Evolutionary conservation across 2,113 vertebrate genomes (phyloP).

Genomic region (Ictidomys tridecemlineatus): DNA sequence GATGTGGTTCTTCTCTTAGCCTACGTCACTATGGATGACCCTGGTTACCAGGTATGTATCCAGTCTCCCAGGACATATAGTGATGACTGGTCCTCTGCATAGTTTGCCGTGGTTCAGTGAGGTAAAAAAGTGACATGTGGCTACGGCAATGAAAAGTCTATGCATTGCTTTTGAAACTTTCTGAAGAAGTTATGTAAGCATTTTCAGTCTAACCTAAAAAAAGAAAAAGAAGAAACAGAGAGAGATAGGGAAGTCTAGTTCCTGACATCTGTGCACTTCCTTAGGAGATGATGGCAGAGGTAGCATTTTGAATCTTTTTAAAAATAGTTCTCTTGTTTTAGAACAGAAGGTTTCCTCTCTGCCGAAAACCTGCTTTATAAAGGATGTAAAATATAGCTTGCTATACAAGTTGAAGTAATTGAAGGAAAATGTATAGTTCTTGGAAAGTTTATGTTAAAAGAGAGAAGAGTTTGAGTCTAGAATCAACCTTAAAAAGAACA

Average conservation of each 20-base stretch:
- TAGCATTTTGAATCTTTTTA: neutral
- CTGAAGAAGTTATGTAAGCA: neutral
- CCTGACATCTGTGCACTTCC: neutral
- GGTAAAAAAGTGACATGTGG: slow-evolving; percentile 5
- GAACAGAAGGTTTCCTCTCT: slow-evolving; percentile 15
- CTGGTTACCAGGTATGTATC: neutral
- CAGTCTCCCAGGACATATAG: too few relatives aligned
- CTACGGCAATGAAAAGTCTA: neutral
- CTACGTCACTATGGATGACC: too few relatives aligned
- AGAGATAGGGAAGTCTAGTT: neutral
- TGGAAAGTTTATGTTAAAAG: neutral
- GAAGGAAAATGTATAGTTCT: slow-evolving; percentile 45
- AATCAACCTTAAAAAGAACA: neutral
- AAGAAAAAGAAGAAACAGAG: neutral
- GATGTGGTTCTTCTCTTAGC: neutral
- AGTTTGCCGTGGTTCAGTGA: neutral
- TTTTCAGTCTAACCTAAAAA: neutral
- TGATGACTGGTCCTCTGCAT: neutral
- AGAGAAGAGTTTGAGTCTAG: neutral
- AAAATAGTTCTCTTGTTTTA: neutral
- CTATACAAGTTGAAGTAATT: neutral
- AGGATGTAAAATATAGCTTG: neutral
- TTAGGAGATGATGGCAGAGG: neutral
- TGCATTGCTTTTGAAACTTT: neutral
- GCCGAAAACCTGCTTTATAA: neutral